A percentile compares a stretch with the other conserved stretches of the same genome.
Conservation (phyloP, 2,113 vertebrate genomes). For the Notarius quadriscutis region DNA sequence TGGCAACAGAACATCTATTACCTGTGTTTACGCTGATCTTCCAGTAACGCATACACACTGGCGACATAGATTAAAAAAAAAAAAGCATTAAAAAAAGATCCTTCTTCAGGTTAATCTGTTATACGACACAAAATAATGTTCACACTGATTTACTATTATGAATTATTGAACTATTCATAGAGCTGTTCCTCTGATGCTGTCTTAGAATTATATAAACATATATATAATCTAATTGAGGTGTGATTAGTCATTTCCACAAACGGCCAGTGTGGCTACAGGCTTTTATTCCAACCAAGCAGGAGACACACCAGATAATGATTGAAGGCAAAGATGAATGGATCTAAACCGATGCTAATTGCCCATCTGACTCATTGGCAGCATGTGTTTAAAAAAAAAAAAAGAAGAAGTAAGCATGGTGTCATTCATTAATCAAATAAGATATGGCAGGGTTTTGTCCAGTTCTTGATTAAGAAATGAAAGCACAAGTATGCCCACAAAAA, state of each 20-base stretch:
- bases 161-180: conserved; percentile 21
- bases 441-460: too few species aligned
- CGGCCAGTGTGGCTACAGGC: neutral
- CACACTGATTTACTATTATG: neutral
- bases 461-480: too few species aligned
- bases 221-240: neutral
- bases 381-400: too few species aligned
- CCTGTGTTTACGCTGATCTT: neutral
- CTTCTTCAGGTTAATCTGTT: neutral
- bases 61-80: neutral
- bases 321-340: neutral
- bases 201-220: neutral
- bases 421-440: too few species aligned
- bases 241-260: neutral
- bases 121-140: neutral
- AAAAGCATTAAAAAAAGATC: neutral
- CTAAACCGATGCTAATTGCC: neutral
- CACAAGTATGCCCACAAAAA: too few species aligned
- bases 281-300: neutral
- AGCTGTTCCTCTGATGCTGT: neutral
- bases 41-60: neutral
- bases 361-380: neutral
- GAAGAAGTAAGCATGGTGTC: too few species aligned
- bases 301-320: neutral
- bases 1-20: neutral